A percentile compares a stretch with the other conserved stretches of the same genome.
Evolutionary conservation across 2,113 vertebrate species (phyloP).

Genomic region (Scomber scombrus): DNA sequence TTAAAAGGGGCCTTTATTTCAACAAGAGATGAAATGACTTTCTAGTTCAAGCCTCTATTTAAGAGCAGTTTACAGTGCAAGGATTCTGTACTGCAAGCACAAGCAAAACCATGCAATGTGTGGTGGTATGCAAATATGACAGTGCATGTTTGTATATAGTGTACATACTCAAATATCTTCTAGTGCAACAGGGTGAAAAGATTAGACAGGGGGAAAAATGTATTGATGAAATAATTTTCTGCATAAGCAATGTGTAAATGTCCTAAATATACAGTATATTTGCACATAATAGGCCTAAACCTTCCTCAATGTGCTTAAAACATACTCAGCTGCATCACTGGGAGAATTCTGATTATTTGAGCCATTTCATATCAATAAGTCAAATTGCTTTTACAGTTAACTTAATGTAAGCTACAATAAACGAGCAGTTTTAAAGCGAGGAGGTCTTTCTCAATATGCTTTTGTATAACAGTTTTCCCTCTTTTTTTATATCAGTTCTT

Average conservation of each 20-base stretch:
- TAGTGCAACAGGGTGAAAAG: slow-evolving; percentile 78
- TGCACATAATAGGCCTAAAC: slow-evolving; percentile 62
- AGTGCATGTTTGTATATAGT: slow-evolving; percentile 77
- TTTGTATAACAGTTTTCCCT: slow-evolving; percentile 27
- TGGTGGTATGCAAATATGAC: slow-evolving; percentile 69
- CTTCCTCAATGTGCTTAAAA: slow-evolving; percentile 15
- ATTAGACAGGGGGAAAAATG: slow-evolving; percentile 46
- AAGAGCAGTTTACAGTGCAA: slow-evolving; percentile 70
- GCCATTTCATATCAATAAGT: slow-evolving; percentile 35
- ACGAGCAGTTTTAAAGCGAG: slow-evolving; percentile 39
- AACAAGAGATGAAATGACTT: slow-evolving; percentile 37
- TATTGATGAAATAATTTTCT: slow-evolving; percentile 46
- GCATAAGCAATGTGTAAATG: slow-evolving; percentile 62
- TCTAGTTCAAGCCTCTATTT: slow-evolving; percentile 53
- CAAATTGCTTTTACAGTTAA: slow-evolving; percentile 38
- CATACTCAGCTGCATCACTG: slow-evolving; percentile 1
- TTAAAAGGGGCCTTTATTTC: slow-evolving; percentile 13
- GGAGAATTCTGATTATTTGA: slow-evolving; percentile 31
- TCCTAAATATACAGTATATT: slow-evolving; percentile 58
- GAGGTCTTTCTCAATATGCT: slow-evolving; percentile 21
- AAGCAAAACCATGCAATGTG: slow-evolving; percentile 76
- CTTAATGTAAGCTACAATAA: background rate
- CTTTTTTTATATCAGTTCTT: slow-evolving; percentile 25
- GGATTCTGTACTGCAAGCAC: slow-evolving; percentile 77
- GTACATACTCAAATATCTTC: slow-evolving; percentile 81